Base-by-base conservation (phyloP, 2,113 vertebrate genomes). In the Aramus guarauna region DNA sequence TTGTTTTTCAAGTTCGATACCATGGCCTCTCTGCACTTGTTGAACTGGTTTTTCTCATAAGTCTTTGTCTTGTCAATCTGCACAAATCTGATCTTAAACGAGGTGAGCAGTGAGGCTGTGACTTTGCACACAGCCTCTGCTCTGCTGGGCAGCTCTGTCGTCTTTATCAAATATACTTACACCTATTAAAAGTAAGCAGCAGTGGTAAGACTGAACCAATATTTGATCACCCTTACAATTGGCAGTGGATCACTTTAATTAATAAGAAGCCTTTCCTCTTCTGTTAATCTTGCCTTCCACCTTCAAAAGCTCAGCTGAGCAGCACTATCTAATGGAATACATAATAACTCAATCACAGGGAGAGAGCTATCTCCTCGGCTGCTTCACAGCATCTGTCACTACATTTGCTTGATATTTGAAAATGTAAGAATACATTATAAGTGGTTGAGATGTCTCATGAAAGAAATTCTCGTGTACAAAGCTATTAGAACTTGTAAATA, bases 231-330 rank as follows among this genome's bases (percentile, higher is more conserved):
- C 34, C 68, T 83, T 88, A 81, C 48, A 60, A 24, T 7, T 89
- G 71, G 79, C 85, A 76, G 27, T 36, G 47, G 67, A 41, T n/a
- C 27, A 4, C 30, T 92, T 79, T 83, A 94, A 95, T 93, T 93
- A 94, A 86, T 79, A 90, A 93, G 63, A 71, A 89, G 50, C 34
- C 39, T 68, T 89, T 82, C 58, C 67, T 92, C 37, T 32, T 53
- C 52, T 60, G 23, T 64, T 92, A 94, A 48, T 83, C 89, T 74
- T 85, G 41, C 64, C 69, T 94, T 68, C 55, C 45, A 48, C 79
- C 80, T 91, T 84, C 52, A 56, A 41, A 75, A 96, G 79, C 74
- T 91, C 92, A 58, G 62, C 50, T 95, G 88, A 93, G 90, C 76
- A 37, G 79, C 76, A 71, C 85, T 71, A 18, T 73, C 74, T 79